Evolutionary conservation across 2,888 invertebrate species (phyloP), one percentile per base, ranked within the genome.

Genomic region (Athetis lepigone): DNA sequence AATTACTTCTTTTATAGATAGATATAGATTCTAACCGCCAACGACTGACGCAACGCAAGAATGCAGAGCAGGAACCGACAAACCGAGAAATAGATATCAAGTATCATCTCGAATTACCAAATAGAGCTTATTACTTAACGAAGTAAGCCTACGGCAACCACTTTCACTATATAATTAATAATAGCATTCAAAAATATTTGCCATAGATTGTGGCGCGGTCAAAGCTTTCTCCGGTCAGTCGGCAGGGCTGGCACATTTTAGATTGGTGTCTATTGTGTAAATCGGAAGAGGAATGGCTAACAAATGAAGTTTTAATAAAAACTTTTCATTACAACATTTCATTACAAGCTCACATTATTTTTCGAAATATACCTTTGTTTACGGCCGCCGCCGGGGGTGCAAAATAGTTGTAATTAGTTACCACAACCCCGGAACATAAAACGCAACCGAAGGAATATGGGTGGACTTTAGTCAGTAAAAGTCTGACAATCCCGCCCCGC

Each of bases 121-220:
- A 71, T 36, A 47, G 25, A 69, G 37, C 18, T 40, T 77, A 71
- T 78, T 78, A 75, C 80, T 80, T 52, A 80, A 78, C 65, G 7
- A 57, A 69, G 16, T 70, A 57, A 46, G 70, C 74, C 77, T 63
- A 76, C 47, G 43, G 45, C 55, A 59, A 60, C 73, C 59, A 81
- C 79, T 80, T 81, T 80, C 81, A 77, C 81, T 80, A 60, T 71
- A 49, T 73, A 75, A 71, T 77, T 67, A 67, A 69, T 72, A 66
- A 77, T 61, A 65, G 37, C 55, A 67, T 73, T 79, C 55, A 65
- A 73, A 80, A 78, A 79, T 80, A 79, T 80, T 79, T 79, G 81
- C 79, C 70, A 76, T 76, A 71, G 67, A 73, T 79, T 64, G 57
- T 76, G 42, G 78, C 65, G 64, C 50, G 56, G 70, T 62, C 75